Percentiles rank a stretch among this genome's conserved stretches.
phyloP scores from a whole-genome alignment of 2,797 vertebrate genomes.

The Leucoraja ocellata region DNA sequence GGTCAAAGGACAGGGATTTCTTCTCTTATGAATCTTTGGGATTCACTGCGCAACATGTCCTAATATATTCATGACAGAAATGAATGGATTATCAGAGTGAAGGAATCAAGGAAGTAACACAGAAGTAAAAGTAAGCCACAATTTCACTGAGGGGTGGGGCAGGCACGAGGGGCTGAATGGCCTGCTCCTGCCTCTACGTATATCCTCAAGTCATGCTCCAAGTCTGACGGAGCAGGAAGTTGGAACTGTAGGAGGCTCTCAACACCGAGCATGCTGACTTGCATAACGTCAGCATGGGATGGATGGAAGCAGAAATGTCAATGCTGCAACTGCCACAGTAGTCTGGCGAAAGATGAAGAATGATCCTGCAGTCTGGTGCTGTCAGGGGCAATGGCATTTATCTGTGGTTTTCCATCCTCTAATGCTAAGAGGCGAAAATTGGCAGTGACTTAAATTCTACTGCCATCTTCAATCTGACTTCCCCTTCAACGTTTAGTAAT shows the following conservation, averaged over 20 bases:
- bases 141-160: too few species aligned
- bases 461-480: background rate
- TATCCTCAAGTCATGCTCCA: too few species aligned
- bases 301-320: background rate
- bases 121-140: too few species aligned
- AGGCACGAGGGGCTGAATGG: too few species aligned
- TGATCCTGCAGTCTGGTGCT: background rate
- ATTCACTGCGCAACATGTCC: too few species aligned
- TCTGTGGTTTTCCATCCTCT: background rate
- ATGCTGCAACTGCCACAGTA: background rate
- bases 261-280: background rate
- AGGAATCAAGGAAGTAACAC: too few species aligned
- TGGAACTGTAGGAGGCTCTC: background rate
- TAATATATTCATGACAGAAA: too few species aligned
- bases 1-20: too few species aligned
- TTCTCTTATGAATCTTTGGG: too few species aligned
- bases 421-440: background rate
- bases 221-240: background rate
- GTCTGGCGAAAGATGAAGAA: background rate
- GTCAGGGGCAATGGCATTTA: background rate
- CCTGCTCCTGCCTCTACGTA: too few species aligned
- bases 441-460: background rate
- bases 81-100: too few species aligned
- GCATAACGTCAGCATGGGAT: background rate
- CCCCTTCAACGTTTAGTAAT: background rate